A percentile compares a stretch with the other conserved stretches of the same genome.
These are phyloP conservation scores for Azemiops feae DNA, from an alignment of 2,113 vertebrate species.

Conservation along the genomic window DNA sequence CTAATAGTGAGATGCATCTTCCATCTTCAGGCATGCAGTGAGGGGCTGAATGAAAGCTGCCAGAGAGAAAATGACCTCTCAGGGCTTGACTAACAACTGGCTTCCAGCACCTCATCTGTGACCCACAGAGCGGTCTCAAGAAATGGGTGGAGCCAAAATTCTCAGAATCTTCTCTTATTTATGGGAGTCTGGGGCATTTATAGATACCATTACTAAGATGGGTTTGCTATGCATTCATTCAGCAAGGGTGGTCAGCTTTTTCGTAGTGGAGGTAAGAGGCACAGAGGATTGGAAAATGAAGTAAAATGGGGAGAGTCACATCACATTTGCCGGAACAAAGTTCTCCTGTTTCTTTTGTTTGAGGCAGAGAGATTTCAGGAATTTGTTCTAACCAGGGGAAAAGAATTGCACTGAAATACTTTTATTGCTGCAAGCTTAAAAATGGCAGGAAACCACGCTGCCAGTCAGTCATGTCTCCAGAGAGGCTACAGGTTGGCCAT, in stretches of 20 bases:
- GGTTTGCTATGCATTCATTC: not conserved
- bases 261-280: not conserved
- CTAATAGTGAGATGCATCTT: not conserved
- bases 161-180: not conserved
- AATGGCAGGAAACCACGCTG: not conserved
- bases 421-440: not conserved
- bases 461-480: not conserved
- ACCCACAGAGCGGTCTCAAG: not conserved
- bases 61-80: not conserved
- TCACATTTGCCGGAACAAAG: not conserved
- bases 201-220: not conserved
- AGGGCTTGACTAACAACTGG: not conserved
- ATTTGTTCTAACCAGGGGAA: not conserved
- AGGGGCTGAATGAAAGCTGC: not conserved
- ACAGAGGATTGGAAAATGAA: not conserved
- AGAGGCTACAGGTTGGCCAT: not conserved
- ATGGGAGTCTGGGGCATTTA: not conserved
- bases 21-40: not conserved
- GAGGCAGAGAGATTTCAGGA: not conserved
- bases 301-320: not conserved
- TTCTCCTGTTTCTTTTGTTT: not conserved
- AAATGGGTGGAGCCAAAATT: not conserved
- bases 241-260: not conserved
- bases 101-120: not conserved
- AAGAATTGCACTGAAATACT: not conserved